Conservation (phyloP, 2,113 vertebrate genomes). For the Tetrax tetrax region DNA sequence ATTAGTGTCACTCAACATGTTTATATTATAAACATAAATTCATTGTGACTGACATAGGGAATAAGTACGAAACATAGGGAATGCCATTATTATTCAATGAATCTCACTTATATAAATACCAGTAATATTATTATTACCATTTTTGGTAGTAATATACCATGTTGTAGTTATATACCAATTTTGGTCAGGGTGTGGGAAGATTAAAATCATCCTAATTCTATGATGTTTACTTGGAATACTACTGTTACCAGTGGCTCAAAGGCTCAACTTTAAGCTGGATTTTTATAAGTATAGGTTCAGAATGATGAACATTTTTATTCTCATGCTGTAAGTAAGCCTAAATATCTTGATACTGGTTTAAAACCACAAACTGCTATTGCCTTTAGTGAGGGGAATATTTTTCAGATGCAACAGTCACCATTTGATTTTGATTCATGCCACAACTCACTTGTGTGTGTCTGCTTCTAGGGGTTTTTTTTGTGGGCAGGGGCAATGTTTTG, state of each 20-base stretch:
- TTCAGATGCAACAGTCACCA: background rate
- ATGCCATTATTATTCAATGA: background rate
- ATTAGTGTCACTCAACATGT: background rate
- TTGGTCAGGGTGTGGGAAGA: background rate
- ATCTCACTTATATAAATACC: background rate
- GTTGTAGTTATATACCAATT: background rate
- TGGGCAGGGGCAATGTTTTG: accelerated
- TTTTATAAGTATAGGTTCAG: background rate
- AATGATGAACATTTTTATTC: background rate
- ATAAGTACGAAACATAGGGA: background rate
- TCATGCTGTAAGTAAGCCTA: background rate
- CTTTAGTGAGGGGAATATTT: background rate
- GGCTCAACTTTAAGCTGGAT: background rate
- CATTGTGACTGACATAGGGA: background rate
- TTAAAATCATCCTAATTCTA: background rate
- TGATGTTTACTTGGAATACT: background rate
- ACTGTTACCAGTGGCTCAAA: background rate
- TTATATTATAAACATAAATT: background rate
- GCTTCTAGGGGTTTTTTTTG: background rate
- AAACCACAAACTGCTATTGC: background rate
- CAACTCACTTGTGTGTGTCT: background rate
- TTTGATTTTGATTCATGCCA: background rate
- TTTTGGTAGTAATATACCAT: background rate
- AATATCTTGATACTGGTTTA: background rate
- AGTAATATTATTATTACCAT: background rate